phyloP scores from a whole-genome alignment of 1,140 invertebrate species.

The Drosophila azteca region DNA sequence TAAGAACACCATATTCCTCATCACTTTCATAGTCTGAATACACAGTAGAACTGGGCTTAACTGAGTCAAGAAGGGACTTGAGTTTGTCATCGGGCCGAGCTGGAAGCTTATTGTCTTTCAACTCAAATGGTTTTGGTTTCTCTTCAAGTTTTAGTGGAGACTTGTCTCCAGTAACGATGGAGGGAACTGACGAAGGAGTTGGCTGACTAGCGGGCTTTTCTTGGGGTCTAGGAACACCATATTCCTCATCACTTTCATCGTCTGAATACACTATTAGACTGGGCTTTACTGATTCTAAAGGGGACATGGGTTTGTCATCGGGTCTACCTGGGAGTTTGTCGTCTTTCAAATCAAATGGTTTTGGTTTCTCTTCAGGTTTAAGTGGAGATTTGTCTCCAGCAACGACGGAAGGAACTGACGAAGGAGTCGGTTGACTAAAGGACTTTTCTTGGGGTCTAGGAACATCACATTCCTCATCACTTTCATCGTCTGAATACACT shows the following conservation, averaged over 20 bases:
- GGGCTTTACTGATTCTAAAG: slow-evolving; percentile 5
- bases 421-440: background rate
- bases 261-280: background rate
- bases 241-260: slow-evolving; percentile 10
- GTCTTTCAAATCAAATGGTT: background rate
- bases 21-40: slow-evolving; percentile 8
- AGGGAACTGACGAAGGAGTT: background rate
- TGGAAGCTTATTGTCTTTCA: background rate
- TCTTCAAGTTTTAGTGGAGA: slow-evolving; percentile 4
- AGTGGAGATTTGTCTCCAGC: background rate
- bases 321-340: background rate
- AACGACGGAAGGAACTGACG: background rate
- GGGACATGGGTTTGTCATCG: slow-evolving; percentile 4
- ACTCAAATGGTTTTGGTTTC: background rate
- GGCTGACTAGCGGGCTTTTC: background rate
- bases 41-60: background rate
- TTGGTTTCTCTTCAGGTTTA: background rate
- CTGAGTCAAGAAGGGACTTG: slow-evolving; percentile 9
- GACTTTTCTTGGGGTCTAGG: slow-evolving; percentile 1
- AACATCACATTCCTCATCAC: slow-evolving; percentile 4
- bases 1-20: background rate
- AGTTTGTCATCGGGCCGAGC: slow-evolving; percentile 17
- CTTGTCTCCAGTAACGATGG: background rate
- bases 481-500: slow-evolving; percentile 11
- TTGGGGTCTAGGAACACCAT: background rate